Percentiles rank a stretch among this genome's conserved stretches.
Conservation (phyloP, 1,140 invertebrate genomes). For the Drosophila varians region DNA sequence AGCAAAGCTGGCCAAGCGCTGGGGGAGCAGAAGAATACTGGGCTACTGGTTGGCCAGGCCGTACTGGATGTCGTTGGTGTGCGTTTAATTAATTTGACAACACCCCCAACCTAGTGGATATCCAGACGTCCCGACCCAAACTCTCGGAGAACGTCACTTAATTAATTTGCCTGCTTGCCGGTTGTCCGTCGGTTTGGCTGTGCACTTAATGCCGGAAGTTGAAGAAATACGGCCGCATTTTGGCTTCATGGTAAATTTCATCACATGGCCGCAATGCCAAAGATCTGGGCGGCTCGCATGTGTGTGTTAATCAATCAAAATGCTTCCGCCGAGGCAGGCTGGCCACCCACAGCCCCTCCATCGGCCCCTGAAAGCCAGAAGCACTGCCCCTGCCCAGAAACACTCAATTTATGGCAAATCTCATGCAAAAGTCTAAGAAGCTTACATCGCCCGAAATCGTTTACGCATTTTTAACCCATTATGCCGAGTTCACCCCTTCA, state of each 20-base stretch:
- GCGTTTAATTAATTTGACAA: conserved; percentile 61
- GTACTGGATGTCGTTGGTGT: conserved; percentile 40
- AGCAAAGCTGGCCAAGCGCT: conserved; percentile 29
- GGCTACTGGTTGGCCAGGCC: conserved; percentile 2
- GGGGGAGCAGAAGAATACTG: conserved; percentile 2
- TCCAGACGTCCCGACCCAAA: conserved; percentile 16
- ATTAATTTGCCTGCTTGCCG: conserved; percentile 68
- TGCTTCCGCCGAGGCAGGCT: conserved; percentile 56
- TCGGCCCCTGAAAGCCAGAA: background rate
- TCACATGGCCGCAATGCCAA: conserved; percentile 55
- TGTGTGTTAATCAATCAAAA: conserved; percentile 78
- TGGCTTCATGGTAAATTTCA: conserved; percentile 70
- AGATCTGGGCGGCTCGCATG: conserved; percentile 27
- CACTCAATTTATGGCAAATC: conserved; percentile 73
- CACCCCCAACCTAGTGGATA: background rate
- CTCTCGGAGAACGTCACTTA: conserved; percentile 70
- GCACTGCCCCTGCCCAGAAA: conserved; percentile 1
- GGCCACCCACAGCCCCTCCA: background rate
- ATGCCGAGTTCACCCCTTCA: conserved; percentile 9
- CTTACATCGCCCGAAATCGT: conserved; percentile 73
- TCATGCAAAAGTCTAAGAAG: conserved; percentile 76
- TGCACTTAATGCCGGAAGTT: conserved; percentile 81
- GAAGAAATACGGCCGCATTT: conserved; percentile 78
- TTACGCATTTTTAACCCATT: conserved; percentile 80
- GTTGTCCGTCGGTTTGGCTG: conserved; percentile 19